phyloP scores from a whole-genome alignment of 2,797 vertebrate species.

The Sardinella longiceps region DNA sequence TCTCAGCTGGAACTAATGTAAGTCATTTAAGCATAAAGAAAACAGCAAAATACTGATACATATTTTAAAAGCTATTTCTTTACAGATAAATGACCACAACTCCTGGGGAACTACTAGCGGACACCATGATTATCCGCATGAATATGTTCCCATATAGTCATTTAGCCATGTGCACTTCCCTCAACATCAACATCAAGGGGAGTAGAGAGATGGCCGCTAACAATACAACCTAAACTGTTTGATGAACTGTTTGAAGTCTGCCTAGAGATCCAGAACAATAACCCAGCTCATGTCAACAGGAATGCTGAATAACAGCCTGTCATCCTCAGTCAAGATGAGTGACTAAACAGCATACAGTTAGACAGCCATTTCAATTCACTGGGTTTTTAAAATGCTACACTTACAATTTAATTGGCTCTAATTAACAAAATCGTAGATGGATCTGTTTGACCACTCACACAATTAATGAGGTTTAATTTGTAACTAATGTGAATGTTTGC shows the following conservation, averaged over 20 bases:
- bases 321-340: not conserved
- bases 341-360: conserved; percentile 39
- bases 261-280: not conserved
- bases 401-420: conserved; percentile 33
- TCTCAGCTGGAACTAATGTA: not conserved
- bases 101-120: too few species aligned
- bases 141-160: too few species aligned
- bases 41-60: too few species aligned
- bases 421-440: not conserved
- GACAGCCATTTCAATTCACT: conserved; percentile 59
- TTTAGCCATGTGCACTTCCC: too few species aligned
- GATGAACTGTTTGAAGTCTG: not conserved
- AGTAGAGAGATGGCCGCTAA: too few species aligned
- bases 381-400: conserved; percentile 43
- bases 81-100: too few species aligned
- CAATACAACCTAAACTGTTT: not conserved
- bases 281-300: too few species aligned
- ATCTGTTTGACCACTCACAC: not conserved
- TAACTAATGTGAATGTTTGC: not conserved
- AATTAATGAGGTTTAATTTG: not conserved
- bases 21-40: too few species aligned
- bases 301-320: not conserved
- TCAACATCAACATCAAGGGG: too few species aligned
- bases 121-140: too few species aligned
- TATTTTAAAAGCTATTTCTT: too few species aligned